Conservation (phyloP, 2,797 vertebrate genomes). For the Delichon dasypus region DNA sequence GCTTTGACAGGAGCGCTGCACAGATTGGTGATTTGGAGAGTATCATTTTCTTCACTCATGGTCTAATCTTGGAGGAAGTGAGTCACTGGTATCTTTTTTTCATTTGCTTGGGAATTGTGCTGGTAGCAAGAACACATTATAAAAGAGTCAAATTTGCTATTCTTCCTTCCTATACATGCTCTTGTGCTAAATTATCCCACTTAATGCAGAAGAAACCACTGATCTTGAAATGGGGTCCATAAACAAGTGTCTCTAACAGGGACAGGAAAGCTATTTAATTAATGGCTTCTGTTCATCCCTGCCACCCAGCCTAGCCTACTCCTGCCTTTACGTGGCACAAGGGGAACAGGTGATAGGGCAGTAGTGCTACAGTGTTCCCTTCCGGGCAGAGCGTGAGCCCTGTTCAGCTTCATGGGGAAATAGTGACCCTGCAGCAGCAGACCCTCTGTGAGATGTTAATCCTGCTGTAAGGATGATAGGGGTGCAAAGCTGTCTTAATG, state of each 20-base stretch:
- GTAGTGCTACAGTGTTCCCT: not conserved
- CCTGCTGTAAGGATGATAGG: not conserved
- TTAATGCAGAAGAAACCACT: not conserved
- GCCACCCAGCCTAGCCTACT: not conserved
- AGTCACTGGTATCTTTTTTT: not conserved
- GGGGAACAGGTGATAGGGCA: not conserved
- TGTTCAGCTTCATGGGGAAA: not conserved
- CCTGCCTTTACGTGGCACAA: not conserved
- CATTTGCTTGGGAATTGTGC: not conserved
- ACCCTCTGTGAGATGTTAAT: not conserved
- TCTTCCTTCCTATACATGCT: not conserved
- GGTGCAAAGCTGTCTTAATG: not conserved
- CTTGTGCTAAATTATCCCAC: not conserved
- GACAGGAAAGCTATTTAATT: not conserved
- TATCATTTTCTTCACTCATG: not conserved
- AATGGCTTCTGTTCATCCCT: not conserved
- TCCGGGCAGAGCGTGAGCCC: not conserved
- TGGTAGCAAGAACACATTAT: not conserved
- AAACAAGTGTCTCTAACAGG: not conserved
- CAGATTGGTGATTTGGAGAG: conserved; percentile 11
- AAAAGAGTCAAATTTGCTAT: not conserved
- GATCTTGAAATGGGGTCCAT: not conserved
- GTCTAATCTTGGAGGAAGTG: conserved; percentile 15
- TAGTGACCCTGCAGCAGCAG: not conserved
- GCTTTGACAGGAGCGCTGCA: not conserved